These are phyloP conservation scores for Phalacrocorax aristotelis DNA, from an alignment of 2,113 vertebrate species.

Conservation along the genomic window DNA sequence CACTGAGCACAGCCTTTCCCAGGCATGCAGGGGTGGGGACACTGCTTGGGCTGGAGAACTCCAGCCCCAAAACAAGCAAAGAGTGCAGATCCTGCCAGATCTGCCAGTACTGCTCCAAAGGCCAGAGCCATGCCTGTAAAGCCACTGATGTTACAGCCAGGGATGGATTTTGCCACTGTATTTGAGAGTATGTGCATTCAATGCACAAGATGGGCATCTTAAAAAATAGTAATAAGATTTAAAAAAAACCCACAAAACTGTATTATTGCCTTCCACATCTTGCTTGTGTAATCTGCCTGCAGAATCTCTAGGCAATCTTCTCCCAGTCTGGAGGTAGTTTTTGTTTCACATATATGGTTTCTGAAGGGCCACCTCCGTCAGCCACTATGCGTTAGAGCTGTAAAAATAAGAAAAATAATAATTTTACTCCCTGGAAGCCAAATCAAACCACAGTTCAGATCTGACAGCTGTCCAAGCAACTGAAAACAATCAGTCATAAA, in stretches of 20 bases:
- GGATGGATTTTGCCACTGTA: neutral
- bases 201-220: neutral
- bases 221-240: neutral
- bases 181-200: neutral
- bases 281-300: neutral
- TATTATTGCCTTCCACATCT: neutral
- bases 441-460: conserved; percentile 33
- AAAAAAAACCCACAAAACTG: neutral
- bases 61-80: neutral
- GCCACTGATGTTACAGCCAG: neutral
- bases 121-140: neutral
- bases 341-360: neutral
- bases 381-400: neutral
- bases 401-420: conserved; percentile 57
- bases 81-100: neutral
- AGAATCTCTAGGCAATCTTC: neutral
- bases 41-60: neutral
- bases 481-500: conserved; percentile 61
- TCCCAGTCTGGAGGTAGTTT: conserved; percentile 20
- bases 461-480: conserved; percentile 56
- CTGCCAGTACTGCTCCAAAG: neutral
- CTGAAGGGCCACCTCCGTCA: neutral
- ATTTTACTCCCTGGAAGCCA: conserved; percentile 28
- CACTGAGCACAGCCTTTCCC: neutral
- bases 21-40: neutral